Evolutionary conservation across 2,888 invertebrate genomes (phyloP), one percentile per base, ranked within the genome.

Genomic region (Xestia ashworthii): DNA sequence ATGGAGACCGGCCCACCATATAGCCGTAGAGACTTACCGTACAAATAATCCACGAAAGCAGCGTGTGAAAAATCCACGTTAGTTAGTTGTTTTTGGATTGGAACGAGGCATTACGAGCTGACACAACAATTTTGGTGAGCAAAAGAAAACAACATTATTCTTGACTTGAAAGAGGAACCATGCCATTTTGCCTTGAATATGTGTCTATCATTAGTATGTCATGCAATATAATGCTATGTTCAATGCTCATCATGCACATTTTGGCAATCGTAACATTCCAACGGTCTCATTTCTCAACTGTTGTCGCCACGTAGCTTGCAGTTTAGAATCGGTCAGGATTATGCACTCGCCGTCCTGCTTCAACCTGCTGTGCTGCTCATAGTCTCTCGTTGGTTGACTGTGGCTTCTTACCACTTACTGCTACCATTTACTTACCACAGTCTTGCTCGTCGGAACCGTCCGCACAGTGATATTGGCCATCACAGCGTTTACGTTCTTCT

Each of bases 401-500:
- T 48, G n/a, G 5, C 3, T 19, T 69, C 38, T 38, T 50, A 41
- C 1, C 8, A 64, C 11, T 62, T 1, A 25, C 6, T 25, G n/a
- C 65, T n/a, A 65, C n/a, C 14, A 38, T 12, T 14, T 80, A 82
- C 92, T 91, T 85, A 93, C 93, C 97, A 93, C 98, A 98, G 76
- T 97, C 93, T 78, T 85, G 87, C 94, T 98, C 98, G 90, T 98
- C 98, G 80, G 97, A 97, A 85, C 96, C 96, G 90, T 98, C 98
- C 72, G 90, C 87, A 93, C 97, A 97, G 91, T 97, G 95, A 73
- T 78, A 84, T 75, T 89, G 86, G 68, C 95, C 93, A 89, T 98
- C 97, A 92, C 98, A 98, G 70, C 95, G 95, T 90, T 97, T 97
- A 78, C 95, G 90, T 8, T 32, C 62, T 81, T 95, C 97, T 83